A percentile compares a stretch with the other conserved stretches of the same genome.
Conservation (phyloP, 2,797 vertebrate genomes). For the Poeciliopsis paucimaculata region DNA sequence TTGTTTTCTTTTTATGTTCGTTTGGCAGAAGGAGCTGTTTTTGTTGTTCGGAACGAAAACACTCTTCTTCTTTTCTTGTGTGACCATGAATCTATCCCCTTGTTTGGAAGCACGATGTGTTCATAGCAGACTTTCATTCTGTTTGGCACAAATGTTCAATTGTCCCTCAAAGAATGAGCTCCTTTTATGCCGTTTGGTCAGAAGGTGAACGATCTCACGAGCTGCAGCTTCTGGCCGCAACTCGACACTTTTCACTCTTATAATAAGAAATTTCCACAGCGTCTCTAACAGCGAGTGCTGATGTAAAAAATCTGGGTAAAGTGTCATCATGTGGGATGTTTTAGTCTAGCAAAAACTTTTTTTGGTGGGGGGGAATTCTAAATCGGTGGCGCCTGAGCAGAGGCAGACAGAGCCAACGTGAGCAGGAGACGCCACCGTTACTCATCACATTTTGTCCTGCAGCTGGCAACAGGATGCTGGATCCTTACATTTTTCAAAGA, state of each 20-base stretch:
- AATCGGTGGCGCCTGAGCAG: neutral
- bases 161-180: neutral
- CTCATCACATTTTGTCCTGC: neutral
- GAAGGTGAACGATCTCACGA: neutral
- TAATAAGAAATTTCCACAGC: neutral
- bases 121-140: constrained; percentile 3
- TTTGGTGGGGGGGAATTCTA: neutral
- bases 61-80: neutral
- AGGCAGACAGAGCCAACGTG: neutral
- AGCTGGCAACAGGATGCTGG: neutral
- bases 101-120: neutral
- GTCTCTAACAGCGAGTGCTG: neutral
- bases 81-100: neutral
- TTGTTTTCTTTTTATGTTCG: neutral
- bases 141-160: constrained; percentile 1
- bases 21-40: neutral
- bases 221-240: constrained; percentile 33
- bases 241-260: constrained; percentile 52
- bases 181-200: neutral
- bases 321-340: neutral
- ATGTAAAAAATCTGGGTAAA: constrained; percentile 1
- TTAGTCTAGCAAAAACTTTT: neutral
- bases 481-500: neutral
- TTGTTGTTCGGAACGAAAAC: neutral
- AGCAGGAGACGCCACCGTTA: neutral